Conservation (phyloP, 2,113 vertebrate genomes). For the Terrapene triunguis region DNA sequence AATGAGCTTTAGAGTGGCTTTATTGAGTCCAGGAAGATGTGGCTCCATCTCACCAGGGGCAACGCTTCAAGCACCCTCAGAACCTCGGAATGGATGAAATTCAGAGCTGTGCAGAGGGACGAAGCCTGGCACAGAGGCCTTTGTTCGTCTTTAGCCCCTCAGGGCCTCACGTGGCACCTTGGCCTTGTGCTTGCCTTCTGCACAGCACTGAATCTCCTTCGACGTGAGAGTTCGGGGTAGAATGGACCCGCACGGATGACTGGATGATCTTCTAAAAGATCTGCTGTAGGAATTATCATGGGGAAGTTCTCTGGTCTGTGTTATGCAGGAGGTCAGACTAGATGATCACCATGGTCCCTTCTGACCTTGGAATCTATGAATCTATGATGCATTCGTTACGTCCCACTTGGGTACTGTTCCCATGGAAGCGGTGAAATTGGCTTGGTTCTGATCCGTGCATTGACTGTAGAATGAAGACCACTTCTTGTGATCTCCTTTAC, state of each 20-base stretch:
- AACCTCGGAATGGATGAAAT: background rate
- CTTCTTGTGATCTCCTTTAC: background rate
- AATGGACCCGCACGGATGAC: background rate
- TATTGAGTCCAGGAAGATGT: background rate
- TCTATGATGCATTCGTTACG: background rate
- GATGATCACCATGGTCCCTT: background rate
- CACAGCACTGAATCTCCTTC: background rate
- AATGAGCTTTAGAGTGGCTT: background rate
- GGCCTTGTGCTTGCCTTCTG: rapidly evolving
- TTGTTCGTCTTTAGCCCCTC: background rate
- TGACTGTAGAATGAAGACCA: background rate
- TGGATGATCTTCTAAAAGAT: background rate
- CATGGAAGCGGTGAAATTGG: background rate
- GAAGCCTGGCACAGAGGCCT: rapidly evolving
- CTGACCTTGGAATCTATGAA: background rate
- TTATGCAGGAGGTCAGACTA: background rate
- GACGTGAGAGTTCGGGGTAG: background rate
- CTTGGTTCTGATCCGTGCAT: background rate
- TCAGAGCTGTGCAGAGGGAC: background rate
- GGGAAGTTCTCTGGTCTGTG: background rate
- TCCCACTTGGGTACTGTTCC: background rate
- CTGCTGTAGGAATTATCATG: background rate
- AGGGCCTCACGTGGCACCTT: background rate
- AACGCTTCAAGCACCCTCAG: background rate
- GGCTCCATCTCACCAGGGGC: rapidly evolving